Evolutionary conservation across 2,888 invertebrate genomes (phyloP).

Genomic region (Cremastobaeus sp.): DNA sequence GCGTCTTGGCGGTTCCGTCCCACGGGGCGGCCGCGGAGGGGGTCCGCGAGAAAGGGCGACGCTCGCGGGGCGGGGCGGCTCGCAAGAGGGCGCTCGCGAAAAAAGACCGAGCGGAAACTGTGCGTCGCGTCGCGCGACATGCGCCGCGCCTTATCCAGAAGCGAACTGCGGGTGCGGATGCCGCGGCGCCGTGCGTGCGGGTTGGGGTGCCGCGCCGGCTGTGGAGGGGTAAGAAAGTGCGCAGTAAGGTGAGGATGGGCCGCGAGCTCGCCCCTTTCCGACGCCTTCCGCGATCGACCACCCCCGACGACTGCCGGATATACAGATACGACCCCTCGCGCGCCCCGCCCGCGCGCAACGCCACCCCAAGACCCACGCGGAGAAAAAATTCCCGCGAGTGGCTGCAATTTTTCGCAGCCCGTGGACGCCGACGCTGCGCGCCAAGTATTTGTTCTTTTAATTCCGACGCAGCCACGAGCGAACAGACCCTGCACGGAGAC

Average conservation of each 20-base stretch:
- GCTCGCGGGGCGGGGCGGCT: not conserved
- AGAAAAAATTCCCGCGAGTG: too few relatives aligned
- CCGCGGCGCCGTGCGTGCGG: conserved; percentile 54
- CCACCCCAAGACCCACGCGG: too few relatives aligned
- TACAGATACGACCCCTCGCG: conserved; percentile 20
- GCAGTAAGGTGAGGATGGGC: conserved; percentile 72
- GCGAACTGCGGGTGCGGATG: conserved; percentile 66
- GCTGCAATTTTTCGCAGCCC: too few relatives aligned
- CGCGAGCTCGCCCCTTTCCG: conserved; percentile 64
- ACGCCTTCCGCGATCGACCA: conserved; percentile 59
- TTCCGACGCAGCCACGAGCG: too few relatives aligned
- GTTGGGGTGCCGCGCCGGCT: conserved; percentile 58
- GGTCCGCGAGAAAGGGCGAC: not conserved
- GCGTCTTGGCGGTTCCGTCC: conserved; percentile 5
- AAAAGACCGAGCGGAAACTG: not conserved
- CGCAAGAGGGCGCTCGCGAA: conserved; percentile 10
- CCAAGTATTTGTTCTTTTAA: too few relatives aligned
- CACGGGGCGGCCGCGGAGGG: not conserved
- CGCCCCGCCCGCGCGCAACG: conserved; percentile 4
- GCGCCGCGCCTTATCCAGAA: conserved; percentile 68
- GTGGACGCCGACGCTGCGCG: too few relatives aligned
- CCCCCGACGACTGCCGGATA: conserved; percentile 34
- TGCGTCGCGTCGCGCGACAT: conserved; percentile 57
- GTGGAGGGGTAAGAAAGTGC: conserved; percentile 73
- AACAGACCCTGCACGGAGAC: too few relatives aligned